phyloP scores from a whole-genome alignment of 2,888 invertebrate species.

The Scrobipalpa atriplicella region DNA sequence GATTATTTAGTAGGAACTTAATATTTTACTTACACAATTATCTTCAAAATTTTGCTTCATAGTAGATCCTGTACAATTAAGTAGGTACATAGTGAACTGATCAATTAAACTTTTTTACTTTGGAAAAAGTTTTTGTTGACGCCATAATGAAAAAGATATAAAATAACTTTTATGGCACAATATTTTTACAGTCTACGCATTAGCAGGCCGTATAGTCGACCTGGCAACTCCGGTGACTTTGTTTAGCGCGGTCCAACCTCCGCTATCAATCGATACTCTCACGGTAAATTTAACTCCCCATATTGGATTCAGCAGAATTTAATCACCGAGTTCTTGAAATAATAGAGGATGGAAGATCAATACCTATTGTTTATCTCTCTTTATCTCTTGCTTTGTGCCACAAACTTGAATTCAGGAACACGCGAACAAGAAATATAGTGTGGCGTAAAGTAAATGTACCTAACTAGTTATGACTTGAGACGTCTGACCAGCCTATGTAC shows the following conservation, averaged over 20 bases:
- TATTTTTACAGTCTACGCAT: no score
- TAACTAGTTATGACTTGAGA: no score
- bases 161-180: no score
- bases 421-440: neutral
- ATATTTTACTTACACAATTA: no score
- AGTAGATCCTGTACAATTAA: no score
- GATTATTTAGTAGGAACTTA: no score
- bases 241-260: constrained; percentile 8
- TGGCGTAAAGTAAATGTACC: neutral
- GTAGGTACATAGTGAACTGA: no score
- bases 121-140: no score
- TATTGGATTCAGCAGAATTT: constrained; percentile 6
- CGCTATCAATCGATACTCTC: constrained; percentile 8
- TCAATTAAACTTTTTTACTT: no score
- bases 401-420: neutral
- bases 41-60: no score
- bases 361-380: constrained; percentile 1
- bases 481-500: no score
- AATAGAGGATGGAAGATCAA: neutral
- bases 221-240: neutral
- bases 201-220: neutral
- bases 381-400: neutral
- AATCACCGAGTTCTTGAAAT: constrained; percentile 2
- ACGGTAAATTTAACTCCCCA: constrained; percentile 3
- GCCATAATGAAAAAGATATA: no score